Evolutionary conservation across 2,888 invertebrate genomes (phyloP).

Genomic region (Drosophila helvetica): DNA sequence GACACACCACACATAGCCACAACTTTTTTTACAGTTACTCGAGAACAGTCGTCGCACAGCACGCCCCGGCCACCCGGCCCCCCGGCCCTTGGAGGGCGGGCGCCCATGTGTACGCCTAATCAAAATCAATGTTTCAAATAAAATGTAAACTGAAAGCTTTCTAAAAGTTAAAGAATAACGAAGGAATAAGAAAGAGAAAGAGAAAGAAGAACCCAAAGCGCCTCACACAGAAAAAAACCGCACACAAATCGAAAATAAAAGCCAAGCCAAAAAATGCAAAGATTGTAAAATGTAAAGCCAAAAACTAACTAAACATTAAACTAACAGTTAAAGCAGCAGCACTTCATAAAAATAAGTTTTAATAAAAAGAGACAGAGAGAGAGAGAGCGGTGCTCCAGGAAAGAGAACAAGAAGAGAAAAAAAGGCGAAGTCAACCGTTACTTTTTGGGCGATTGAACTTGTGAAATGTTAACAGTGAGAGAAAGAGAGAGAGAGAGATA

Average conservation of each 20-base stretch:
- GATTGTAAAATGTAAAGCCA: slow-evolving; percentile 49
- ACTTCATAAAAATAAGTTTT: slow-evolving; percentile 1
- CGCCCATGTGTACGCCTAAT: slow-evolving; percentile 62
- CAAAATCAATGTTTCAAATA: slow-evolving; percentile 78
- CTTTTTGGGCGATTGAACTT: slow-evolving; percentile 62
- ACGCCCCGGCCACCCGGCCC: background rate
- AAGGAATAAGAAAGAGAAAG: slow-evolving; percentile 16
- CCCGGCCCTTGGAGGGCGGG: no score
- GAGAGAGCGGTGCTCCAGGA: background rate
- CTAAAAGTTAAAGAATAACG: slow-evolving; percentile 59
- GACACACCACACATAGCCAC: slow-evolving; percentile 5
- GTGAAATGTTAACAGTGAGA: slow-evolving; percentile 52
- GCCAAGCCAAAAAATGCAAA: slow-evolving; percentile 22
- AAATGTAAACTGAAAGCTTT: slow-evolving; percentile 78
- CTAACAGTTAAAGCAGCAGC: background rate
- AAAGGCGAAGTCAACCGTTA: slow-evolving; percentile 29
- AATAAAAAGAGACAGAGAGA: slow-evolving; percentile 8
- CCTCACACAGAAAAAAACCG: slow-evolving; percentile 41
- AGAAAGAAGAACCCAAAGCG: slow-evolving; percentile 57
- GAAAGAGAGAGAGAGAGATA: background rate
- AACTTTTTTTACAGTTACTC: slow-evolving; percentile 28
- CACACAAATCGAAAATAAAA: slow-evolving; percentile 24
- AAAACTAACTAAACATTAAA: slow-evolving; percentile 28
- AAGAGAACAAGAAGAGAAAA: slow-evolving; percentile 11
- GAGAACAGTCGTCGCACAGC: slow-evolving; percentile 27